Evolutionary conservation across 2,888 invertebrate genomes (phyloP), one percentile per base, ranked within the genome.

Genomic region (Oscheius sp.): DNA sequence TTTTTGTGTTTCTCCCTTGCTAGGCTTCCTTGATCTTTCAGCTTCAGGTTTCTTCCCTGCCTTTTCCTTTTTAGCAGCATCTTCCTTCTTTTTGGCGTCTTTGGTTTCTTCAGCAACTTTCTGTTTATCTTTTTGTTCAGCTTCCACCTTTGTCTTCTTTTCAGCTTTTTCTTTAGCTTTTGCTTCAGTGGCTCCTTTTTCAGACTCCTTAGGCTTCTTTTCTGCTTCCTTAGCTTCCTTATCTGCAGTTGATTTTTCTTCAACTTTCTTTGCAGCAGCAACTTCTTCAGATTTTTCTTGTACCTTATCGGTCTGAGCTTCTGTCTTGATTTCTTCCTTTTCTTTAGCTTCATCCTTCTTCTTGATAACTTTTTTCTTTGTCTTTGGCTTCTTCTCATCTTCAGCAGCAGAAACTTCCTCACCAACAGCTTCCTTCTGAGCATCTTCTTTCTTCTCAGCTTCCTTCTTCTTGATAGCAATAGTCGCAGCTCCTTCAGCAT

Each of bases 331-430:
- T 45, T 68, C 45, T 70, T n/a, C 53, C 20, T 57, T 61, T 25
- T 33, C 39, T 45, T 52, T 25, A n/a, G 29, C 42, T 46, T 17
- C n/a, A 12, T 55, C 33, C 52, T 33, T 64, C 42, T 72, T 65
- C 23, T 72, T 66, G 12, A 45, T 5, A 17, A 48, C 29, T 17
- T 61, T 68, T 31, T 57, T 45, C 67, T 68, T 52, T 57, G 52
- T 68, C 55, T 50, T 53, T 6, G 57, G 12, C 25, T 55, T 34
- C 12, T n/a, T 46, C 17, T 66, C 73, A 29, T 58, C 64, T 4
- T 68, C 69, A 10, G 48, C 45, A 12, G n/a, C 34, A n/a, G 27
- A n/a, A n/a, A n/a, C 73, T 34, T 58, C 64, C 8, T 68, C 69
- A 10, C 50, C 45, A 12, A 20, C 34, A n/a, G 27, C 37, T 31